Conservation (phyloP, 2,113 vertebrate genomes). For the Caretta caretta region DNA sequence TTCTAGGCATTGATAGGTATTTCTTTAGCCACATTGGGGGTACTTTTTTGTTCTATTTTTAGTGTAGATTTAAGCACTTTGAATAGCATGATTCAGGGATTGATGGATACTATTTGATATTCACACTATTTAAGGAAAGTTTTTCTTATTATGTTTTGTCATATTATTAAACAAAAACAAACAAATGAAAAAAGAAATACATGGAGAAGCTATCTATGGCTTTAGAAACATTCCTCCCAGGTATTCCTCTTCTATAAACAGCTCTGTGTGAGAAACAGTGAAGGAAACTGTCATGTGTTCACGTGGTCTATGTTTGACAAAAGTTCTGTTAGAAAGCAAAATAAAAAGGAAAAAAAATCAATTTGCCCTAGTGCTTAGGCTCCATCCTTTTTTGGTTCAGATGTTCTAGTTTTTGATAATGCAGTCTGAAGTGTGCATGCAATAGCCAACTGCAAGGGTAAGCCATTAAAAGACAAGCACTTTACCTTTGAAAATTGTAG, state of each 20-base stretch:
- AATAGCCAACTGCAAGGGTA: constrained; percentile 65
- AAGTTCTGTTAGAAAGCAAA: constrained; percentile 75
- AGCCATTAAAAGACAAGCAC: constrained; percentile 58
- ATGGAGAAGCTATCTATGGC: constrained; percentile 57
- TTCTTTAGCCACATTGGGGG: constrained; percentile 71
- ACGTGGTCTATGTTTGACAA: constrained; percentile 71
- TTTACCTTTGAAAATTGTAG: constrained; percentile 59
- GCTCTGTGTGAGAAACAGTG: constrained; percentile 68
- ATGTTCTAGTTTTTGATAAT: constrained; percentile 61
- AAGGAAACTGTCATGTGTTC: constrained; percentile 72
- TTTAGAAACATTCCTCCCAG: constrained; percentile 75
- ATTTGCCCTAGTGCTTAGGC: constrained; percentile 74
- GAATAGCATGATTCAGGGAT: constrained; percentile 86
- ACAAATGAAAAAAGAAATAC: constrained; percentile 24
- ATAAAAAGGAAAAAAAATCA: constrained; percentile 73
- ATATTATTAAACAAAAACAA: constrained; percentile 60
- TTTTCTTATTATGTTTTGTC: constrained; percentile 77
- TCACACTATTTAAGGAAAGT: constrained; percentile 64
- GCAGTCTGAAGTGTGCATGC: constrained; percentile 53
- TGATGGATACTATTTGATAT: constrained; percentile 81
- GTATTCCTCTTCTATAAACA: constrained; percentile 68
- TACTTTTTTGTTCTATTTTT: constrained; percentile 78
- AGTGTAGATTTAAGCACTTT: constrained; percentile 83
- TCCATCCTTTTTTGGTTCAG: constrained; percentile 64
- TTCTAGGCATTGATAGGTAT: constrained; percentile 63